Conservation (phyloP, 2,113 vertebrate genomes). For the Pomatostomus ruficeps region DNA sequence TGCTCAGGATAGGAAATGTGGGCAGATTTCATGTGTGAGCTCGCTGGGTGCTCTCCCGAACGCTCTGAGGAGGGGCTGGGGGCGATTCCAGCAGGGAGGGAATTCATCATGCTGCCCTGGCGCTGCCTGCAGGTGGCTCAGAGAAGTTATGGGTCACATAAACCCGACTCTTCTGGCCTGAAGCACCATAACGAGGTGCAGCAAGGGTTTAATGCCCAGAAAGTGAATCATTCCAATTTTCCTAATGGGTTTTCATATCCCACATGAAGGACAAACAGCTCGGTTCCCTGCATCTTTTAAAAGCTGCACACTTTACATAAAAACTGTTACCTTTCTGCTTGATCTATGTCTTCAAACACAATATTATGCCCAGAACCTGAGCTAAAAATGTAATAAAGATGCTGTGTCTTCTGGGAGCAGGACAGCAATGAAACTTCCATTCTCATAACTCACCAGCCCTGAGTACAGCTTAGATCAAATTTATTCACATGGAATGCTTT, state of each 20-base stretch:
- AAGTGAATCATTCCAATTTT: slow-evolving; percentile 48
- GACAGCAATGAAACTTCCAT: slow-evolving; percentile 57
- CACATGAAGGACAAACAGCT: slow-evolving; percentile 53
- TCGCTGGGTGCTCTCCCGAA: background rate
- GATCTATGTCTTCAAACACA: slow-evolving; percentile 64
- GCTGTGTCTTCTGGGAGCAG: slow-evolving; percentile 38
- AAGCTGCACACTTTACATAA: slow-evolving; percentile 46
- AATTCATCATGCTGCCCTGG: background rate
- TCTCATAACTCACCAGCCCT: slow-evolving; percentile 56
- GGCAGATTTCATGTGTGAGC: too few relatives aligned
- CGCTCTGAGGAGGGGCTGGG: background rate
- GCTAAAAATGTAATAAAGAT: slow-evolving; percentile 57
- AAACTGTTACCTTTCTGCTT: slow-evolving; percentile 55
- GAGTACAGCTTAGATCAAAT: slow-evolving; percentile 44
- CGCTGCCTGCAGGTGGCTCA: background rate
- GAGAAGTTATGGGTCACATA: slow-evolving; percentile 21
- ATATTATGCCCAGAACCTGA: slow-evolving; percentile 52
- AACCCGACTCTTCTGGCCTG: background rate
- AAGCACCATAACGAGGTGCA: slow-evolving; percentile 34
- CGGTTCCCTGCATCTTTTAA: slow-evolving; percentile 63
- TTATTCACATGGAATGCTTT: slow-evolving; percentile 54
- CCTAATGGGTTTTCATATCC: slow-evolving; percentile 47
- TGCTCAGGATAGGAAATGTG: too few relatives aligned
- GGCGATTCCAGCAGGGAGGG: background rate
- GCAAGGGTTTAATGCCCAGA: slow-evolving; percentile 28